These are phyloP conservation scores for Drosophila sp. DNA, from an alignment of 1,140 invertebrate genomes.

Conservation along the genomic window DNA sequence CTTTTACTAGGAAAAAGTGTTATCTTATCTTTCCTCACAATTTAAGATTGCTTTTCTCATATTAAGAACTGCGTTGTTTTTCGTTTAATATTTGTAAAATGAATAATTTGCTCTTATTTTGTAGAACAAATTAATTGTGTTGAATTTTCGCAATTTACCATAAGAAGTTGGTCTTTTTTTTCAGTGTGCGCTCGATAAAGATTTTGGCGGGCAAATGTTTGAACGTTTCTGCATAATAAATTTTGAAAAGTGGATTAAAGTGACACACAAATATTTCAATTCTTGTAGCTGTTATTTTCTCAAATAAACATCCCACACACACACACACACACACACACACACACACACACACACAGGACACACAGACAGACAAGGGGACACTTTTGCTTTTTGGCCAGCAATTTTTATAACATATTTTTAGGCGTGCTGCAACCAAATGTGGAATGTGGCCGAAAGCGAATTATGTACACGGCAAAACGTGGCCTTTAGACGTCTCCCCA, in stretches of 20 bases:
- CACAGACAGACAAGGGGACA: constrained; percentile 22
- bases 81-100: too few species aligned
- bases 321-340: not conserved
- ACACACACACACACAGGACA: constrained; percentile 1
- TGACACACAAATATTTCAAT: constrained; percentile 52
- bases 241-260: constrained; percentile 77
- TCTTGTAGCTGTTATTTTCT: constrained; percentile 7
- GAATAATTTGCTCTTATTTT: too few species aligned
- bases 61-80: too few species aligned
- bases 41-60: too few species aligned
- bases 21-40: too few species aligned
- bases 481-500: not conserved
- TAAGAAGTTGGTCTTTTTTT: constrained; percentile 12
- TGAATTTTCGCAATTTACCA: too few species aligned
- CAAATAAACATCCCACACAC: not conserved
- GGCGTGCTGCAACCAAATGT: constrained; percentile 35
- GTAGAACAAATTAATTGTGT: too few species aligned
- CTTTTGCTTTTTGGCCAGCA: constrained; percentile 55
- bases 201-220: constrained; percentile 52
- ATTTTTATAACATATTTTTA: constrained; percentile 63
- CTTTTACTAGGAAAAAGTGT: too few species aligned
- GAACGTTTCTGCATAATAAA: constrained; percentile 76
- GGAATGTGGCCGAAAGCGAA: constrained; percentile 43
- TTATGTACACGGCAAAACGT: constrained; percentile 30
- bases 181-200: constrained; percentile 24